Conservation (phyloP, 2,113 vertebrate genomes). For the Chlamydotis undulata region DNA sequence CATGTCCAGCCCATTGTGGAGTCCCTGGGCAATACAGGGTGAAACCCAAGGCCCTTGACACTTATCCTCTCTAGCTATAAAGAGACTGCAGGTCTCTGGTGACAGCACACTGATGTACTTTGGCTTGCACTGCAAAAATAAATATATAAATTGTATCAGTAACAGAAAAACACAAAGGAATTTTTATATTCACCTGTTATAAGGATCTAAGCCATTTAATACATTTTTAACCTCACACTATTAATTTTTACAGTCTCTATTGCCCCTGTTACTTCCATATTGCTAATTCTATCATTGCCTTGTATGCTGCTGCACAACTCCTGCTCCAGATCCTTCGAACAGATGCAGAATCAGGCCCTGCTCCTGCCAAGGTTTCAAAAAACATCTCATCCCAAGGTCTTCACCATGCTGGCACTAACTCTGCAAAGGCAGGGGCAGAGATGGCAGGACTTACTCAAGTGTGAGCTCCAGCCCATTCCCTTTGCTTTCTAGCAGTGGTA, state of each 20-base stretch:
- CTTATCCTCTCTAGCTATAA: background rate
- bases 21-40: background rate
- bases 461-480: background rate
- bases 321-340: background rate
- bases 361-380: conserved; percentile 11
- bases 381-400: background rate
- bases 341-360: background rate
- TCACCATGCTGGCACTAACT: background rate
- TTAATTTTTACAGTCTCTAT: background rate
- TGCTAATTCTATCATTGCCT: background rate
- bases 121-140: background rate
- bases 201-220: background rate
- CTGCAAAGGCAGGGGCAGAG: background rate
- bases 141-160: background rate
- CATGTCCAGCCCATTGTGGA: background rate
- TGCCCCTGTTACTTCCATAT: background rate
- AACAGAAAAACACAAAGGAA: background rate
- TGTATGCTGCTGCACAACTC: accelerated
- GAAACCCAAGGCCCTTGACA: background rate
- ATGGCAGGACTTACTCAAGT: background rate
- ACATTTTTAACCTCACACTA: background rate
- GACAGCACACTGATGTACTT: background rate
- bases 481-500: background rate
- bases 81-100: background rate
- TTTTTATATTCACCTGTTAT: background rate